A percentile compares a stretch with the other conserved stretches of the same genome.
Evolutionary conservation across 1,140 invertebrate genomes (phyloP).

Genomic region (Meloidogyne chitwoodi): DNA sequence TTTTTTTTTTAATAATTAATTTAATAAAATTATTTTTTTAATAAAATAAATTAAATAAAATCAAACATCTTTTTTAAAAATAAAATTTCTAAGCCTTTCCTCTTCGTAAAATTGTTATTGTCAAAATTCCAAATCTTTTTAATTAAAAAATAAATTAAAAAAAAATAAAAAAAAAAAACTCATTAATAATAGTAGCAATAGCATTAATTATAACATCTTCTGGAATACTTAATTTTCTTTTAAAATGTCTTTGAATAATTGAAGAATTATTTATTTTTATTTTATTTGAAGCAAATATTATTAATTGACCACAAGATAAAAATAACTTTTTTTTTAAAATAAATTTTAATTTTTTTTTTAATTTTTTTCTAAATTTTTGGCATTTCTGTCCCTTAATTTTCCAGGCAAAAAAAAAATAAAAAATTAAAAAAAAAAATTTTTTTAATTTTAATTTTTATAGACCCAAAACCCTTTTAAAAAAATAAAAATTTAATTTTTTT

Average conservation of each 20-base stretch:
- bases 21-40: no score
- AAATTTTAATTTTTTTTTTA: background rate
- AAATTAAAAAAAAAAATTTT: no score
- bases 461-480: no score
- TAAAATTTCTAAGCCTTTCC: background rate
- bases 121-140: background rate
- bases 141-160: background rate
- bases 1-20: no score
- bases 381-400: no score
- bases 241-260: conserved; percentile 4
- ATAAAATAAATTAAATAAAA: no score
- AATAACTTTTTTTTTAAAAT: conserved; percentile 13
- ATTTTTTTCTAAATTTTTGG: no score
- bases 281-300: conserved; percentile 19
- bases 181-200: conserved; percentile 14
- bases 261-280: conserved; percentile 11
- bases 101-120: background rate
- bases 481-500: no score
- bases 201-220: conserved; percentile 24
- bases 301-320: conserved; percentile 13
- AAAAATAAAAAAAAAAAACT: background rate
- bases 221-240: conserved; percentile 5
- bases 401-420: no score
- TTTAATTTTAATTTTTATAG: no score
- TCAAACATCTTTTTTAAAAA: background rate